A percentile compares a stretch with the other conserved stretches of the same genome.
phyloP scores from a whole-genome alignment of 2,797 vertebrate genomes.

The Adrianichthys oophorus region DNA sequence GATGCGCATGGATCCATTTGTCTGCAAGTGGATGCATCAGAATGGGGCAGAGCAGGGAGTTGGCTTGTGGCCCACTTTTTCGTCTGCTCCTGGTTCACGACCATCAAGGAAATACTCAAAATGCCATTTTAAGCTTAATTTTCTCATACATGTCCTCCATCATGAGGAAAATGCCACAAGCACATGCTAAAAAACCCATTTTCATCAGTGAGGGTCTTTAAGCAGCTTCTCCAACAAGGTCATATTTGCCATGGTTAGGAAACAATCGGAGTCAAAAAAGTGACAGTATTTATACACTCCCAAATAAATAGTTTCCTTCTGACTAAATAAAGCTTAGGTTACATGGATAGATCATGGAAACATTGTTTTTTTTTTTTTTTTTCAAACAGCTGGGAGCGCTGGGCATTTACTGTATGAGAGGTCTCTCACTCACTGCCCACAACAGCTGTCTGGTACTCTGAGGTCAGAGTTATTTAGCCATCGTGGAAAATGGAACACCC shows the following conservation, averaged over 20 bases:
- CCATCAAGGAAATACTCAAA: no score
- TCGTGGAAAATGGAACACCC: slow-evolving; percentile 67
- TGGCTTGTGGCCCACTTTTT: no score
- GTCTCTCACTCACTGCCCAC: slow-evolving; percentile 39
- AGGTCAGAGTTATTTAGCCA: slow-evolving; percentile 68
- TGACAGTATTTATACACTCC: slow-evolving; percentile 11
- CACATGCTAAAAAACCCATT: no score
- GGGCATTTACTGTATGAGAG: slow-evolving; percentile 24
- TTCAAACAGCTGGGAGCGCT: slow-evolving; percentile 42
- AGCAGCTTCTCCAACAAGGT: no score
- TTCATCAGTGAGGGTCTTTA: no score
- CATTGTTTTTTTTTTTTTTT: slow-evolving; percentile 20
- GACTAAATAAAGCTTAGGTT: slow-evolving; percentile 37
- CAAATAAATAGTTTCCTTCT: slow-evolving; percentile 46
- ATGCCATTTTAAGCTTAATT: no score
- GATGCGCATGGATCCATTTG: no score
- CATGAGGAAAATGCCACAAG: no score
- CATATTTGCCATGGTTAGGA: background rate
- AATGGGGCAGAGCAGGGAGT: no score
- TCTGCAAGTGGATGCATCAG: no score
- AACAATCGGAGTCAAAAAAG: background rate
- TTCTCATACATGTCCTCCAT: no score
- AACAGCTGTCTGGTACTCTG: slow-evolving; percentile 75
- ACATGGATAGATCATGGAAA: slow-evolving; percentile 40
- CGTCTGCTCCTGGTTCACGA: no score